Evolutionary conservation across 2,797 vertebrate species (phyloP).

Genomic region (Peromyscus attwateri): DNA sequence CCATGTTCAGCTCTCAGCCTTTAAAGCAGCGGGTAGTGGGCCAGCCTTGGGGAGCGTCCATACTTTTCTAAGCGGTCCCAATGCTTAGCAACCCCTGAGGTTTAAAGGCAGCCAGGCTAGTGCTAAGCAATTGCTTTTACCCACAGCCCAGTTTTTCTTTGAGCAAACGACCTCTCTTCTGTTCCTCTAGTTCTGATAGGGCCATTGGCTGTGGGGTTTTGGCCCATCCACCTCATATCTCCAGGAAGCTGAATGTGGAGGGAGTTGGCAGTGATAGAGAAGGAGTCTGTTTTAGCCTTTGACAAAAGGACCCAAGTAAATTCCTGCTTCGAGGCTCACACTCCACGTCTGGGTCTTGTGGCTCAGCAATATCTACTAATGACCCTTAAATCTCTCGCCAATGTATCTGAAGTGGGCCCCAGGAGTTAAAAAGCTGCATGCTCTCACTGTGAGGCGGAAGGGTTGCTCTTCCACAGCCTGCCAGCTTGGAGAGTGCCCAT

Average conservation of each 20-base stretch:
- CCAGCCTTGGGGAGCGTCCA: not conserved
- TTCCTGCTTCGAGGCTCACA: not conserved
- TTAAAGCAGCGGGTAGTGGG: not conserved
- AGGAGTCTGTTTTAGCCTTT: not conserved
- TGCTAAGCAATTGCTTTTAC: not conserved
- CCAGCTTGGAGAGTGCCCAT: not conserved
- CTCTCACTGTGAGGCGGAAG: not conserved
- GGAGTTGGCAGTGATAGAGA: not conserved
- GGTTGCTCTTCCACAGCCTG: not conserved
- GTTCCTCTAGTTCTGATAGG: not conserved
- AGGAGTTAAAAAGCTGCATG: not conserved
- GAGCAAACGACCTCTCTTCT: not conserved
- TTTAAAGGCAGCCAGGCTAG: not conserved
- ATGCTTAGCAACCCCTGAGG: not conserved
- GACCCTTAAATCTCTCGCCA: constrained; percentile 40
- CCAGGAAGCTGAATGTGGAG: not conserved
- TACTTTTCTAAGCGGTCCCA: not conserved
- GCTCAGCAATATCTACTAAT: constrained; percentile 42
- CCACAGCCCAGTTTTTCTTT: not conserved
- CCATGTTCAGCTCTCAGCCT: not conserved
- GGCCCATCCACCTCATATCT: not conserved
- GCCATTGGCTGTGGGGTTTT: not conserved
- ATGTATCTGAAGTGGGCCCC: not conserved
- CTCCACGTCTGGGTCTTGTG: not conserved
- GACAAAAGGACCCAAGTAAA: not conserved